Evolutionary conservation across 2,113 vertebrate species (phyloP), one percentile per base, ranked within the genome.

Genomic region (Pelobates fuscus): DNA sequence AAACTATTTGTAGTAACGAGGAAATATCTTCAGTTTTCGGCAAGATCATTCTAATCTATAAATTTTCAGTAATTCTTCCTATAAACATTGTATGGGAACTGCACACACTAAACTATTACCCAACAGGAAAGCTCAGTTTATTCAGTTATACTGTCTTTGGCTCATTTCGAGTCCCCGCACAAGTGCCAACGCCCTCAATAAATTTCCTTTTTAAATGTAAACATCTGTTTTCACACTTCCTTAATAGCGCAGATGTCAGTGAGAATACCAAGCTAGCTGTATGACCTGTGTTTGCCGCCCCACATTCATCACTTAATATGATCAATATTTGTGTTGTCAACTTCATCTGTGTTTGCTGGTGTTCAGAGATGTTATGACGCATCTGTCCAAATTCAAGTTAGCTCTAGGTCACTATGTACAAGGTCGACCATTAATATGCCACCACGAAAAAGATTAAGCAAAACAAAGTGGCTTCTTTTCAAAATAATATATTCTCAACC

Each of bases 121-220:
- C 12, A 69, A 44, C 67, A 67, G 37, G 52, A 57, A 54, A 32
- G 52, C 41, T 75, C 65, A 57, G 55, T 67, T 67, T 54, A 46
- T 18, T 75, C 37, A 58, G 61, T 44, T 54, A 5, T 43, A 70
- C 57, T 46, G 61, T 61, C 61, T 29, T 65, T 65, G 61, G 71
- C 71, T 67, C 49, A 23, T 23, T 27, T 58, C 3, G 44, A 17
- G 15, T 12, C 32, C 25, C 18, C 32, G 26, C 11, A 10, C 46
- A 32, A 2, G 21, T 43, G 57, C 20, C 25, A 70, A 61, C 69
- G 17, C 24, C 23, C 24, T 32, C 20, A 12, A 7, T 61, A 23
- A 60, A 37, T 58, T 61, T 74, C 43, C 24, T 10, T 65, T 20
- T 44, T 2, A 37, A 25, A 29, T 46, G n/a, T 63, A 23, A 46